A percentile compares a stretch with the other conserved stretches of the same genome.
Evolutionary conservation across 2,888 invertebrate species (phyloP).

Genomic region (Drosophila multiciliata): DNA sequence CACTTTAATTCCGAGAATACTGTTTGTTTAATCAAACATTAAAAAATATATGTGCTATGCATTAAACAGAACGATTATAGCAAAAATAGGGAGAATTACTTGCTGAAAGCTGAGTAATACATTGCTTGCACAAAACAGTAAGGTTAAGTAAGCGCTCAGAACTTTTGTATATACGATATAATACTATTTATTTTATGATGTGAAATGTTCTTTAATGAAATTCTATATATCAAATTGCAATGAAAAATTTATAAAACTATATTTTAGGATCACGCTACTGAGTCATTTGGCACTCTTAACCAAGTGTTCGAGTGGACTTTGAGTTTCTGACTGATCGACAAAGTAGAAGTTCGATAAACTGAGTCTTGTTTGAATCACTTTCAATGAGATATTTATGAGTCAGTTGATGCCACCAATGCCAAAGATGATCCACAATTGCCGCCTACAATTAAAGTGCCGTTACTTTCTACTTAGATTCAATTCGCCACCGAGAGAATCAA

Average conservation of each 20-base stretch:
- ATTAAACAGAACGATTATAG: not conserved
- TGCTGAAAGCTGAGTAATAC: not conserved
- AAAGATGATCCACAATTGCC: constrained; percentile 22
- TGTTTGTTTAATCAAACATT: not conserved
- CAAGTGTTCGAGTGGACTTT: constrained; percentile 25
- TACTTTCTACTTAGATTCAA: constrained; percentile 50
- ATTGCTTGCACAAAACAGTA: not conserved
- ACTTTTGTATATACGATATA: not conserved
- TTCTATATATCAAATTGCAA: constrained; percentile 1
- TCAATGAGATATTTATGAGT: constrained; percentile 46
- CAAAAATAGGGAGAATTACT: not conserved
- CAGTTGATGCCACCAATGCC: constrained; percentile 14
- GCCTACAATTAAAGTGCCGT: constrained; percentile 32
- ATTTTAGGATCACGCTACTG: constrained; percentile 10
- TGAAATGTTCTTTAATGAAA: not conserved
- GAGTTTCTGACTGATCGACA: constrained; percentile 10
- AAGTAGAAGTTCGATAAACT: constrained; percentile 42
- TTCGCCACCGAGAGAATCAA: constrained; percentile 32
- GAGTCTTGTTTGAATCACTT: constrained; percentile 62
- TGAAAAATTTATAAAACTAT: not conserved
- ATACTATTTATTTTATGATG: not conserved
- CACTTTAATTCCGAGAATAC: not conserved
- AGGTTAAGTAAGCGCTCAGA: not conserved
- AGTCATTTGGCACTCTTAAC: constrained; percentile 40
- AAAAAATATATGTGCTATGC: not conserved